A percentile compares a stretch with the other conserved stretches of the same genome.
Conservation (phyloP, 1,140 invertebrate species). For the Lepidurus arcticus region DNA sequence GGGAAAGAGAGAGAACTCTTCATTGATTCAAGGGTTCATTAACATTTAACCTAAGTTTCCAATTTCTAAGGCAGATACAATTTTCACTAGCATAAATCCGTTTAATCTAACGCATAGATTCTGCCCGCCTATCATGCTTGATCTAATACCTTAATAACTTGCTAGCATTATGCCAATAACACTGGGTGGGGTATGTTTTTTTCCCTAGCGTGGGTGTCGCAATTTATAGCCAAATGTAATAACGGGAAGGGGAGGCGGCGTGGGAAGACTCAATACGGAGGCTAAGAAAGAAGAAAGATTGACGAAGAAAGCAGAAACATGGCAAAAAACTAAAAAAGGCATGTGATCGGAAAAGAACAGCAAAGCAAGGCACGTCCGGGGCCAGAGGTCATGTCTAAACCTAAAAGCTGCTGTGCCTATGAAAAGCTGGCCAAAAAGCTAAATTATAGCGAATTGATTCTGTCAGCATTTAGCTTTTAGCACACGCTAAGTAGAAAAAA, state of each 20-base stretch:
- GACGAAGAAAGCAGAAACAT: background rate
- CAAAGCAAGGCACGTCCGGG: slow-evolving; percentile 5
- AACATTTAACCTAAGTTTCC: background rate
- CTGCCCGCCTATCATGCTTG: background rate
- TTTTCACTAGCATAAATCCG: background rate
- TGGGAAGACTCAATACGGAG: background rate
- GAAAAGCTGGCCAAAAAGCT: background rate
- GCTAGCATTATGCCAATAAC: background rate
- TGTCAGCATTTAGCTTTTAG: background rate
- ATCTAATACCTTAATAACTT: background rate
- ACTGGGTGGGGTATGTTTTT: background rate
- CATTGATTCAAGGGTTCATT: slow-evolving; percentile 17
- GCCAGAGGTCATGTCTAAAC: background rate
- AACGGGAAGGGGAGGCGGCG: background rate
- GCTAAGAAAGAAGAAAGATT: too few relatives aligned
- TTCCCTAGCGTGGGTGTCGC: background rate
- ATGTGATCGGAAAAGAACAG: background rate
- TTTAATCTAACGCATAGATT: background rate
- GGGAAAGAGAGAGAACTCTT: background rate
- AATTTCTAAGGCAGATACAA: background rate
- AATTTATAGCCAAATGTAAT: slow-evolving; percentile 2
- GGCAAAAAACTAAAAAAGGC: background rate
- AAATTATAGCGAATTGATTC: background rate
- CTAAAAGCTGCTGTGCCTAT: background rate
- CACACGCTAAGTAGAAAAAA: background rate